Conservation (phyloP, 1,140 invertebrate genomes). For the Leguminivora glycinivorella region DNA sequence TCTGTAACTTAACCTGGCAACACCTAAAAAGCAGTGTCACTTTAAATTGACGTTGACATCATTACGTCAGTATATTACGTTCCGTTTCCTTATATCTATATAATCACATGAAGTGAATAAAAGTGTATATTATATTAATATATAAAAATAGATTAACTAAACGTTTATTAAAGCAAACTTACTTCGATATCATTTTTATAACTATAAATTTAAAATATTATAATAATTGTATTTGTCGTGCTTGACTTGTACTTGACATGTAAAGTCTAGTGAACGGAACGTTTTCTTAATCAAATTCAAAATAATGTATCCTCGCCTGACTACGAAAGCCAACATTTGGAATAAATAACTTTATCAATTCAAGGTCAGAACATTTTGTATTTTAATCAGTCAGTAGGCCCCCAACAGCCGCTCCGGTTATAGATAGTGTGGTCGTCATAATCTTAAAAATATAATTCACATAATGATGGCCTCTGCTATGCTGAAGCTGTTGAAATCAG, state of each 20-base stretch:
- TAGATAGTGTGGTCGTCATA: constrained; percentile 28
- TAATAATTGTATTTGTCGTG: background rate
- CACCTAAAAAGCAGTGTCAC: background rate
- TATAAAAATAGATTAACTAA: too few relatives aligned
- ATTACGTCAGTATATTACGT: too few relatives aligned
- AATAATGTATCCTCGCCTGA: constrained; percentile 34
- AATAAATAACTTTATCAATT: constrained; percentile 74
- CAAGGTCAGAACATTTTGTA: constrained; percentile 71
- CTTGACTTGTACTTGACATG: background rate
- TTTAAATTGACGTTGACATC: background rate
- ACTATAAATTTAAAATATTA: background rate
- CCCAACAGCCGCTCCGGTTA: constrained; percentile 34
- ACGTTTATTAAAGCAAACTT: background rate
- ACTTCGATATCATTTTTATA: background rate
- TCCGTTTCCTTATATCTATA: too few relatives aligned
- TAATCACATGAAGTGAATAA: too few relatives aligned
- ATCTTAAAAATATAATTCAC: constrained; percentile 30
- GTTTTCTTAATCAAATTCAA: constrained; percentile 39
- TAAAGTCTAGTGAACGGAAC: constrained; percentile 32
- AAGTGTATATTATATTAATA: too few relatives aligned
- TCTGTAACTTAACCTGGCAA: background rate
- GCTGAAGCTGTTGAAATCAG: constrained; percentile 69
- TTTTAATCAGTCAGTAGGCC: constrained; percentile 69
- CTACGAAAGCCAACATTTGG: constrained; percentile 47
- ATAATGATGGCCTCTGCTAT: constrained; percentile 59